Evolutionary conservation across 2,113 vertebrate species (phyloP).

Genomic region (Apaloderma vittatum): DNA sequence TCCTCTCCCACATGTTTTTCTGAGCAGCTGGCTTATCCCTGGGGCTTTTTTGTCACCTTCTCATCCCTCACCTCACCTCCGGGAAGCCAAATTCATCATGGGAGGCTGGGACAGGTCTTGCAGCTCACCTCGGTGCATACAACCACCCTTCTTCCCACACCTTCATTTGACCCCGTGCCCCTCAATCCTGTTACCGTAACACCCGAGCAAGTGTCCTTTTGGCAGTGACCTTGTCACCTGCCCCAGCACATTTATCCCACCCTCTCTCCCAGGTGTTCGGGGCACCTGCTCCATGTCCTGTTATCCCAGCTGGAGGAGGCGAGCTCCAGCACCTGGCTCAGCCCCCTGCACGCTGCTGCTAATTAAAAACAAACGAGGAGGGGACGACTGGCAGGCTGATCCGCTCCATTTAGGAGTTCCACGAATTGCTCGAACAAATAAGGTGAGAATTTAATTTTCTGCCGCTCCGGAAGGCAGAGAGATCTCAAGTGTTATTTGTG

Average conservation of each 20-base stretch:
- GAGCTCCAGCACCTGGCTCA: neutral
- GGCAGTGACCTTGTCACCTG: neutral
- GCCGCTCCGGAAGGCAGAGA: neutral
- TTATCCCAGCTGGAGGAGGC: neutral
- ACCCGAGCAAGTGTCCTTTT: neutral
- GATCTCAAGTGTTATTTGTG: neutral
- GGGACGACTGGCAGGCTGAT: neutral
- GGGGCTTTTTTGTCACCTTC: neutral
- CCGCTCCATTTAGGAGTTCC: neutral
- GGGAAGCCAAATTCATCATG: neutral
- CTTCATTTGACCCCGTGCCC: rapidly evolving
- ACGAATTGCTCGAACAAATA: neutral
- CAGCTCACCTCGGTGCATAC: neutral
- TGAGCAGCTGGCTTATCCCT: rapidly evolving
- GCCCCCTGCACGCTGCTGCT: neutral
- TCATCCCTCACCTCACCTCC: neutral
- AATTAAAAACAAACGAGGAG: neutral
- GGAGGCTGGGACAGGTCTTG: neutral
- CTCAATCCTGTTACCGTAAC: rapidly evolving
- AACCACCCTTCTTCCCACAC: rapidly evolving
- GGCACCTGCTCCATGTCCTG: neutral
- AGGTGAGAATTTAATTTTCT: neutral
- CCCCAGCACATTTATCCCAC: neutral
- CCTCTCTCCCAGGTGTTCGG: neutral
- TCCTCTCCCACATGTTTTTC: neutral